A percentile compares a stretch with the other conserved stretches of the same genome.
Evolutionary conservation across 1,140 invertebrate species (phyloP).

Genomic region (Ceratosolen fusciceps): DNA sequence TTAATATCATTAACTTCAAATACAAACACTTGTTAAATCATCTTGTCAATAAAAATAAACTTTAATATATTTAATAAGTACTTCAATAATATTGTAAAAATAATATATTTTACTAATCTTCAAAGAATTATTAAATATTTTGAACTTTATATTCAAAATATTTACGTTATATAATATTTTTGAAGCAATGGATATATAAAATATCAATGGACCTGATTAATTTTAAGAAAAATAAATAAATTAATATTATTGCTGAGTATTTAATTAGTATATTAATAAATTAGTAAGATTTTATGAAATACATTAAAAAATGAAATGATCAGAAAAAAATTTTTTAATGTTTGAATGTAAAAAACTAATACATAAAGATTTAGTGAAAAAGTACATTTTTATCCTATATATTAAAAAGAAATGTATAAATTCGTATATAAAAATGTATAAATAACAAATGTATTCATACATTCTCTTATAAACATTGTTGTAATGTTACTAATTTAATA

Average conservation of each 20-base stretch:
- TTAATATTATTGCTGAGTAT: slow-evolving; percentile 33
- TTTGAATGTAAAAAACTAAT: not conserved
- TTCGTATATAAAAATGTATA: not conserved
- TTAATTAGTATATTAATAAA: slow-evolving; percentile 44
- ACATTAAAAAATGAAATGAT: slow-evolving; percentile 9
- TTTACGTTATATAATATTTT: slow-evolving; percentile 40
- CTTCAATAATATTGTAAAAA: slow-evolving; percentile 14
- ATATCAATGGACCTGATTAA: slow-evolving; percentile 44
- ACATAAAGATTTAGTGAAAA: slow-evolving; percentile 18
- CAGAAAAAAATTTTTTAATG: not conserved
- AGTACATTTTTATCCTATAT: slow-evolving; percentile 10
- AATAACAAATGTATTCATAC: not conserved
- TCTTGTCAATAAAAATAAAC: not conserved
- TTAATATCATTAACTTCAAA: not conserved
- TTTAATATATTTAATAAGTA: not conserved
- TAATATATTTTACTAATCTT: slow-evolving; percentile 11
- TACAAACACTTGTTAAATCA: slow-evolving; percentile 18
- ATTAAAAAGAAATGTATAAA: not conserved
- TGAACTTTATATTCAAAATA: slow-evolving; percentile 18
- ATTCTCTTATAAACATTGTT: not conserved
- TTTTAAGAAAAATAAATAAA: slow-evolving; percentile 34
- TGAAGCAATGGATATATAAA: slow-evolving; percentile 37
- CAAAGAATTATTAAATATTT: no score
- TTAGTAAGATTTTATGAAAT: no score
- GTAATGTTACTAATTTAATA: slow-evolving; percentile 8